These are phyloP conservation scores for Percopsis transmontana DNA, from an alignment of 2,113 vertebrate species.

Conservation along the genomic window DNA sequence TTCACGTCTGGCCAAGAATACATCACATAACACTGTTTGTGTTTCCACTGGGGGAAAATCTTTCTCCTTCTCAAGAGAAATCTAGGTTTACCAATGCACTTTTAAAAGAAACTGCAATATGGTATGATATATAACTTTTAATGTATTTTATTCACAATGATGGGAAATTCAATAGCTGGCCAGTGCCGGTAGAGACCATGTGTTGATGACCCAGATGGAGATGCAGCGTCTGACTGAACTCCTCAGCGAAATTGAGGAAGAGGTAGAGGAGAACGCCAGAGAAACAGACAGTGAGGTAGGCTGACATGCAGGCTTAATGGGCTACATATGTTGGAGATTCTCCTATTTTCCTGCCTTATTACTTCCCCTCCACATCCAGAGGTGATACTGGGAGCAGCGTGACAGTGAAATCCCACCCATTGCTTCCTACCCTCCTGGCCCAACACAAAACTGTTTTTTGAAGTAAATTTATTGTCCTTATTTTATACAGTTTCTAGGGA, in stretches of 20 bases:
- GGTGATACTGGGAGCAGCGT: slow-evolving; percentile 5
- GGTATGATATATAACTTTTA: slow-evolving; percentile 21
- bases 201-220: slow-evolving; percentile 83
- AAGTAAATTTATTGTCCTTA: neutral
- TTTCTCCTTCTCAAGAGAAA: slow-evolving; percentile 20
- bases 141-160: slow-evolving; percentile 3
- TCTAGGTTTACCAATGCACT: neutral
- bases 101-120: slow-evolving; percentile 14
- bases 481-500: neutral
- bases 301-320: slow-evolving; percentile 51
- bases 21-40: slow-evolving; percentile 45
- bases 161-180: slow-evolving; percentile 78
- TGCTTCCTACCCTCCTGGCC: neutral
- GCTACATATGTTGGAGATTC: slow-evolving; percentile 46
- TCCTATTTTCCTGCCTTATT: slow-evolving; percentile 36
- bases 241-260: slow-evolving; percentile 78
- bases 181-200: slow-evolving; percentile 75
- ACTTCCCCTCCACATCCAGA: slow-evolving; percentile 25
- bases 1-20: slow-evolving; percentile 44
- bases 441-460: neutral
- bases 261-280: slow-evolving; percentile 73
- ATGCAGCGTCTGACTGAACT: slow-evolving; percentile 84
- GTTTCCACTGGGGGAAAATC: slow-evolving; percentile 33
- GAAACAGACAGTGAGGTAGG: slow-evolving; percentile 58
- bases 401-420: slow-evolving; percentile 5